A percentile compares a stretch with the other conserved stretches of the same genome.
Conservation (phyloP, 1,140 invertebrate species). For the Drosophila bipectinata region DNA sequence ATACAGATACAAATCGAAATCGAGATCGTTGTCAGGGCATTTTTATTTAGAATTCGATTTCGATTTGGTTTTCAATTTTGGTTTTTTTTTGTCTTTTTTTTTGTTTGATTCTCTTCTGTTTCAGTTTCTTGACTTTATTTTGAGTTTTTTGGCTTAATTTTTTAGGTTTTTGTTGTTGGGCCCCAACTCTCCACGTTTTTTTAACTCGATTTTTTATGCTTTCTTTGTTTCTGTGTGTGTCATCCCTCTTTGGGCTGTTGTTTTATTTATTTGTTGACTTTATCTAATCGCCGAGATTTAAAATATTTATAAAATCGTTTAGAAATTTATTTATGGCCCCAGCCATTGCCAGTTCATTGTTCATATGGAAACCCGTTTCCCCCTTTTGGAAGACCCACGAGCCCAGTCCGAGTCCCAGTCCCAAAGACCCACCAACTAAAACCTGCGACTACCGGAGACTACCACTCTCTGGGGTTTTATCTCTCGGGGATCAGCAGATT, state of each 20-base stretch:
- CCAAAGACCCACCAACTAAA: slow-evolving; percentile 12
- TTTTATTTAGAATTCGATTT: slow-evolving; percentile 43
- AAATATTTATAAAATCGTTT: slow-evolving; percentile 83
- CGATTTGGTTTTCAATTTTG: slow-evolving; percentile 24
- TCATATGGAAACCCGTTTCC: slow-evolving; percentile 34
- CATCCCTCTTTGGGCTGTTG: slow-evolving; percentile 54
- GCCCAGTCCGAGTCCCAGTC: too few relatives aligned
- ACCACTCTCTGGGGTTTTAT: slow-evolving; percentile 52
- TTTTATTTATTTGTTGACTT: slow-evolving; percentile 83
- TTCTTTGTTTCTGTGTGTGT: slow-evolving; percentile 26
- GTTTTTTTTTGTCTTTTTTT: slow-evolving; percentile 9
- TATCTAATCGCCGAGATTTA: slow-evolving; percentile 83
- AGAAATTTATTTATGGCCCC: slow-evolving; percentile 81
- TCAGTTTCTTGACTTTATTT: slow-evolving; percentile 15
- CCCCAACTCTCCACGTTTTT: neutral
- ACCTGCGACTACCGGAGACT: slow-evolving; percentile 33
- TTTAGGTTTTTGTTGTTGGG: neutral
- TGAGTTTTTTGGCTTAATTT: slow-evolving; percentile 11
- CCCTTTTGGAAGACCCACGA: slow-evolving; percentile 8
- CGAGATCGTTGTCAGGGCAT: slow-evolving; percentile 43
- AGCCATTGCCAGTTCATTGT: slow-evolving; percentile 68
- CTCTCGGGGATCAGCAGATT: slow-evolving; percentile 68
- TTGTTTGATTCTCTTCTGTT: slow-evolving; percentile 25
- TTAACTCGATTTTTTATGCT: slow-evolving; percentile 2
- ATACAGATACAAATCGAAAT: slow-evolving; percentile 11